Base-by-base conservation (phyloP, 2,888 invertebrate species). In the Leptothorax acervorum region DNA sequence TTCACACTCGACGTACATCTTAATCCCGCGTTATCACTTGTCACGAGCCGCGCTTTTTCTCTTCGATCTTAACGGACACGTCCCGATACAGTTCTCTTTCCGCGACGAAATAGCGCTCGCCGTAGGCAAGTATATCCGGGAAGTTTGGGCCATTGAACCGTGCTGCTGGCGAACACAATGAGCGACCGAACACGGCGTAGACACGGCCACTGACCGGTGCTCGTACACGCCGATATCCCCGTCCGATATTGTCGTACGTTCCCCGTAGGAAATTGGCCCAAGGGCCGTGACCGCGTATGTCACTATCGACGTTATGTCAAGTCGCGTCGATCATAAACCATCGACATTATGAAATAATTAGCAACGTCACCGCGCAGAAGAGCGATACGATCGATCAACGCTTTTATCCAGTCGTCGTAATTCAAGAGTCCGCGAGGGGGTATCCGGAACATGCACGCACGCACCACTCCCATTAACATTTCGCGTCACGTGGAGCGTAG, bases 131-230 rank as follows among this genome's bases (percentile, higher is more conserved):
- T 89, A 91, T 93, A 94, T 94, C 94, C 94, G 94, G 94, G 94
- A 94, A 94, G 94, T 94, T 94, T 94, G 94, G 93, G 92, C 93
- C 94, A 93, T 94, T 94, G 94, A 94, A 94, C 94, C 93, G 93
- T 88, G 88, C 87, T 82, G 87, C 90, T 65, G 86, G 68, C 78
- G 57, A 84, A 85, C 65, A 91, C 92, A 91, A 92, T 91, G 88
- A 90, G 78, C 87, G 85, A 86, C 89, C 84, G 78, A 83, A 78
- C 66, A 28, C 65, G 42, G 51, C 75, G 78, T 31, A 31, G 84
- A 82, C 81, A 60, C 28, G 79, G 65, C 66, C 55, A 42, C 60
- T 81, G 81, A 84, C 83, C 83, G 68, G 76, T 81, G 39, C 71
- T 39, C 31, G 57, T n/a, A n/a, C 70, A 35, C 84, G 62, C 85